phyloP scores from a whole-genome alignment of 1,140 invertebrate species.

The Aphis craccivora region DNA sequence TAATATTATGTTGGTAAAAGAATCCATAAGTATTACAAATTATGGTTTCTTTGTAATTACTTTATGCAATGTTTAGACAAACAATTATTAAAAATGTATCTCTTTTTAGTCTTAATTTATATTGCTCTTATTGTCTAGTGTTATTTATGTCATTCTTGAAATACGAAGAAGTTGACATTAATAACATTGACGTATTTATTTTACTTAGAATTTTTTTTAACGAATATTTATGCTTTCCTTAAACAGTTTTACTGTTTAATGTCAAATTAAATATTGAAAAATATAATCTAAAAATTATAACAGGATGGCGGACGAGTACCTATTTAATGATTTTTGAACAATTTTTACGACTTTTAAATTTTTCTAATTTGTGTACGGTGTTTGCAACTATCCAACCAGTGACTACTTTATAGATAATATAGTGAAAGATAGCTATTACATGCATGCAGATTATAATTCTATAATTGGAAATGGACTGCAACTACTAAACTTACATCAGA shows the following conservation, averaged over 20 bases:
- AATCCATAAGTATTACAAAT: not conserved
- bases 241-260: not conserved
- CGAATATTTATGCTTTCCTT: not conserved
- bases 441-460: not conserved
- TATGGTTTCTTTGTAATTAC: not conserved
- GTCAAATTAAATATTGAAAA: not conserved
- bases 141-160: not conserved
- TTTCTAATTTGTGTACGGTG: not conserved
- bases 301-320: not conserved
- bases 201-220: not conserved
- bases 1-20: not conserved
- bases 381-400: not conserved
- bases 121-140: not conserved
- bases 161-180: not conserved
- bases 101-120: not conserved
- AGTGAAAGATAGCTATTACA: not conserved
- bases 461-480: not conserved
- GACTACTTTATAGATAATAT: not conserved
- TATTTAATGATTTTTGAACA: not conserved
- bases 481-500: not conserved
- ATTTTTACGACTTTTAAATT: not conserved
- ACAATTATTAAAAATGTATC: not conserved
- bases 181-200: not conserved
- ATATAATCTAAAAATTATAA: not conserved
- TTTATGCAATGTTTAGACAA: not conserved